Conservation (phyloP, 1,140 invertebrate genomes). For the Neodiprion pinetum region DNA sequence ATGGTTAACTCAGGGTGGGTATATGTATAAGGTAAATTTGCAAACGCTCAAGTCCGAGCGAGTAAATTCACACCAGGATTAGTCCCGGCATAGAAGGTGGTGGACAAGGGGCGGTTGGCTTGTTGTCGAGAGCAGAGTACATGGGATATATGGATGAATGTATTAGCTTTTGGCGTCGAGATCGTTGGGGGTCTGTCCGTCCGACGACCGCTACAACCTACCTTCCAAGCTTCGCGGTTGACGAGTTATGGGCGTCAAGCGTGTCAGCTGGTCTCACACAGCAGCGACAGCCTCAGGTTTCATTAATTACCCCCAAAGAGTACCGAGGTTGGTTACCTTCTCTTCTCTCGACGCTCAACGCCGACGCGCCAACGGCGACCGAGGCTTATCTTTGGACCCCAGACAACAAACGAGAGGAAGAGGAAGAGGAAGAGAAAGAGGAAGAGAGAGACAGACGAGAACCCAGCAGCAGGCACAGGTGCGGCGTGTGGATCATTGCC, state of each 20-base stretch:
- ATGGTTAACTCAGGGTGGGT: no score
- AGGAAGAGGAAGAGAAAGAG: slow-evolving; percentile 24
- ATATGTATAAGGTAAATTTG: background rate
- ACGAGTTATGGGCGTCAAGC: background rate
- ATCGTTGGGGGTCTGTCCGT: background rate
- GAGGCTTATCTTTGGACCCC: background rate
- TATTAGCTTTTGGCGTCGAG: background rate
- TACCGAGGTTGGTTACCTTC: slow-evolving; percentile 4
- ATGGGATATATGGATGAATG: background rate
- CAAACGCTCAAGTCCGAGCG: background rate
- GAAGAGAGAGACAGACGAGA: slow-evolving; percentile 24
- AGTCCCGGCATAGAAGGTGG: background rate
- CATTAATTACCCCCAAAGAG: slow-evolving; percentile 15
- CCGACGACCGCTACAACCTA: no score
- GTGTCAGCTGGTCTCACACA: background rate
- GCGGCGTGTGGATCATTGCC: background rate
- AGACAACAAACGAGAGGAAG: slow-evolving; percentile 18
- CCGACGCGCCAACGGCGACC: background rate
- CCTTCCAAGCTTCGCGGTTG: no score
- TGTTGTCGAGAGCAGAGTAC: no score
- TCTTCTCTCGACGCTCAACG: background rate
- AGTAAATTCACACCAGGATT: background rate
- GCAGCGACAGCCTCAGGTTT: background rate
- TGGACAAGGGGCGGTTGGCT: background rate
- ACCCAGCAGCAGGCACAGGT: background rate